Percentiles rank a stretch among this genome's conserved stretches.
These are phyloP conservation scores for Drosophila repletoides DNA, from an alignment of 1,140 invertebrate genomes.

Conservation along the genomic window DNA sequence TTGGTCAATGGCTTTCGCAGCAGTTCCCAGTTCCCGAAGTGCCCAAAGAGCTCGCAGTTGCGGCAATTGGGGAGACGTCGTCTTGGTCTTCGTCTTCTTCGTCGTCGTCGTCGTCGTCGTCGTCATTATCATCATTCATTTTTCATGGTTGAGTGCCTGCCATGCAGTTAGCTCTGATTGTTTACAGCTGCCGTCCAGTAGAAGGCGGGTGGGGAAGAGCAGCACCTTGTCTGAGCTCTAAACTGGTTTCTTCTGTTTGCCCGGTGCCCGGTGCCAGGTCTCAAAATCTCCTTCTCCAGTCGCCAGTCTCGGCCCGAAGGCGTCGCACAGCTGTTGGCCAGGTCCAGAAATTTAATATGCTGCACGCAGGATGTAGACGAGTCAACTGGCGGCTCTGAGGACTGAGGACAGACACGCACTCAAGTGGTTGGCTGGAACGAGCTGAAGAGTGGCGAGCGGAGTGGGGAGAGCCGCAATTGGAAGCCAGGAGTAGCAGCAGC, in stretches of 20 bases:
- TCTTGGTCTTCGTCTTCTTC: conserved; percentile 1
- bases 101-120: conserved; percentile 30
- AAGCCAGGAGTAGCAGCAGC: conserved; percentile 51
- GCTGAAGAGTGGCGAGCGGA: conserved; percentile 16
- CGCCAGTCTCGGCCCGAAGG: conserved; percentile 35
- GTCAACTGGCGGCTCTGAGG: conserved; percentile 7
- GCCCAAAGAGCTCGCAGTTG: too few relatives aligned
- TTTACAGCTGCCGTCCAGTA: conserved; percentile 74
- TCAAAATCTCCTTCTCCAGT: not conserved
- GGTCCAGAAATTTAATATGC: conserved; percentile 75
- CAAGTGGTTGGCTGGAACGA: conserved; percentile 24
- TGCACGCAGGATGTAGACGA: conserved; percentile 66
- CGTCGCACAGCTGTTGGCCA: conserved; percentile 63
- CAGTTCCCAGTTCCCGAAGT: conserved; percentile 25
- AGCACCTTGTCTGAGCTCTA: conserved; percentile 12
- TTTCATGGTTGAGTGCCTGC: conserved; percentile 79
- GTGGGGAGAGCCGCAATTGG: conserved; percentile 14
- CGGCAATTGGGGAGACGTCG: conserved; percentile 16
- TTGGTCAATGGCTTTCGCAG: conserved; percentile 45
- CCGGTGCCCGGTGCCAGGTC: conserved; percentile 2
- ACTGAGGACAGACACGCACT: conserved; percentile 36
- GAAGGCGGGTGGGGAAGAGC: too few relatives aligned
- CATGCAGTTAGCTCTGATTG: conserved; percentile 78
- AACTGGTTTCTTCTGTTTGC: conserved; percentile 52
- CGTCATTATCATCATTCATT: conserved; percentile 80